phyloP scores from a whole-genome alignment of 2,797 vertebrate species.

The Alca torda region DNA sequence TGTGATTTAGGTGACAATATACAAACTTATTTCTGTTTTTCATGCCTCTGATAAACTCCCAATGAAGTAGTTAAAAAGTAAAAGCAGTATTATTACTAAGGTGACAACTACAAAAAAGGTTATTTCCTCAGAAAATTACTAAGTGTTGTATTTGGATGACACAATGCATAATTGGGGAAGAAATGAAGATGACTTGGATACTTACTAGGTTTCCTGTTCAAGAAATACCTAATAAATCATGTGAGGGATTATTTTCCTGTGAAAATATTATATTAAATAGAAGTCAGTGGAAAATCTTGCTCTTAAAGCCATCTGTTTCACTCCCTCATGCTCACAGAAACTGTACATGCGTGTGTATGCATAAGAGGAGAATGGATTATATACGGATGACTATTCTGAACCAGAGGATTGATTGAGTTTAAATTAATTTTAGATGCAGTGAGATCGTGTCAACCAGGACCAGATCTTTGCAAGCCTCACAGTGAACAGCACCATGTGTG shows the following conservation, averaged over 20 bases:
- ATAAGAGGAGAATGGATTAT: conserved; percentile 11
- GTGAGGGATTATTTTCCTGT: conserved; percentile 10
- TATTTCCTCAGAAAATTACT: conserved; percentile 18
- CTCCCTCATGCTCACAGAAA: conserved; percentile 16
- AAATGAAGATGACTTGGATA: conserved; percentile 23
- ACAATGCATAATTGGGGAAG: not conserved
- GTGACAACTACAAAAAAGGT: not conserved
- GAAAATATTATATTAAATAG: conserved; percentile 43
- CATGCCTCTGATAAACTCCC: not conserved
- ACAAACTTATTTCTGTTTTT: not conserved
- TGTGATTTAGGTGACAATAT: not conserved
- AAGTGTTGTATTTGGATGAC: conserved; percentile 1
- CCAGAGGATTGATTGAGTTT: conserved; percentile 16
- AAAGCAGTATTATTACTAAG: not conserved
- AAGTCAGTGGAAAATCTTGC: conserved; percentile 30
- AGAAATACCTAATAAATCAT: conserved; percentile 42
- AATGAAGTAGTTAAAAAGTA: not conserved
- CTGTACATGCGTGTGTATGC: not conserved
- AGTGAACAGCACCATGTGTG: conserved; percentile 16
- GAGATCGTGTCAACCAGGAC: conserved; percentile 46
- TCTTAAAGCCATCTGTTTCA: conserved; percentile 56
- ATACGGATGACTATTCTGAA: conserved; percentile 10
- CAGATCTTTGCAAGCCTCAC: conserved; percentile 23
- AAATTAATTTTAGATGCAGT: conserved; percentile 56
- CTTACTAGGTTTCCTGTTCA: not conserved